Percentiles rank a stretch among this genome's conserved stretches.
These are phyloP conservation scores for Lateolabrax maculatus DNA, from an alignment of 2,797 vertebrate species.

Conservation along the genomic window DNA sequence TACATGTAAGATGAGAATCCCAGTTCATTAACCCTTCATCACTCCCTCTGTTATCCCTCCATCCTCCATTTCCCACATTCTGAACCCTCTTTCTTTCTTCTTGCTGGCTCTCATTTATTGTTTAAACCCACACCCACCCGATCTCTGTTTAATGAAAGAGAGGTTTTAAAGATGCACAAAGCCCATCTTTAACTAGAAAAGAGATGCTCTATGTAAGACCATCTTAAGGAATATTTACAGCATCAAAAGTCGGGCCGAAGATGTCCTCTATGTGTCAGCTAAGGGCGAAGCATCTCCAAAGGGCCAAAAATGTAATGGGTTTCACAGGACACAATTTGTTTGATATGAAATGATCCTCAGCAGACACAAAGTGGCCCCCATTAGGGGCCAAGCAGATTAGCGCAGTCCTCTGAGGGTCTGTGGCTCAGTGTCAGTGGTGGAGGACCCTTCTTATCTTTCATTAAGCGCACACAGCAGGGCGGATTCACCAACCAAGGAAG, in stretches of 20 bases:
- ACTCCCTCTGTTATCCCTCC: conserved; percentile 64
- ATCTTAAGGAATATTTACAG: conserved; percentile 76
- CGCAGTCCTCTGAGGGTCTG: conserved; percentile 84
- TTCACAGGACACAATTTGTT: conserved; percentile 88
- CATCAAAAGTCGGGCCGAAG: conserved; percentile 75
- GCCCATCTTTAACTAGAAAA: conserved; percentile 50
- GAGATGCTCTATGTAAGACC: conserved; percentile 50
- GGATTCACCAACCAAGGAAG: conserved; percentile 69
- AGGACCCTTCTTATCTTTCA: conserved; percentile 99
- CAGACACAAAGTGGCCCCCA: conserved; percentile 99
- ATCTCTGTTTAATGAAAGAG: conserved; percentile 47
- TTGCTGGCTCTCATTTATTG: conserved; percentile 19
- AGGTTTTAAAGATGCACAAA: conserved; percentile 65
- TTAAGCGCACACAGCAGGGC: conserved; percentile 99
- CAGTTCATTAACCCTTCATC: conserved; percentile 70
- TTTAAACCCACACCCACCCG: conserved; percentile 29
- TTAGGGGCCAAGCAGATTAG: conserved; percentile 99
- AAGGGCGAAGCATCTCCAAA: conserved; percentile 83
- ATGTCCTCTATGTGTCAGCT: conserved; percentile 86
- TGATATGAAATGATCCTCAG: conserved; percentile 97
- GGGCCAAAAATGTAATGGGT: conserved; percentile 83
- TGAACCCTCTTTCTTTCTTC: conserved; percentile 41
- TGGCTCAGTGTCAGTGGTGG: conserved; percentile 97
- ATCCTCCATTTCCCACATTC: conserved; percentile 66
- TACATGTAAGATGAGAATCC: conserved; percentile 62